Base-by-base conservation (phyloP, 2,797 vertebrate genomes). In the Todus mexicanus region DNA sequence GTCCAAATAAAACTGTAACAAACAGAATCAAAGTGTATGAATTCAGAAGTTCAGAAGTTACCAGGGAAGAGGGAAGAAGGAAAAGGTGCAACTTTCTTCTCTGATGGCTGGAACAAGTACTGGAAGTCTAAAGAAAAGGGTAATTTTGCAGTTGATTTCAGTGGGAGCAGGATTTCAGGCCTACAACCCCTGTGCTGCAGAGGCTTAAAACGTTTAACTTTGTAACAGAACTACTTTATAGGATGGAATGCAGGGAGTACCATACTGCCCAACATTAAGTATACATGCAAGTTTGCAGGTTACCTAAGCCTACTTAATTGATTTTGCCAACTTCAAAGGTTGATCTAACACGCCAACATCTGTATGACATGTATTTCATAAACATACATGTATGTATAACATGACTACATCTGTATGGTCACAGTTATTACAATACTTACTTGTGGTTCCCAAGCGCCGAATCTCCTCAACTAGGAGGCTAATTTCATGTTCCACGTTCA, bases 401-500 rank as follows among this genome's bases (percentile, higher is more conserved):
- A 56, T 14, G 15, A 50, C 31, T 47, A 60, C 12, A 50, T 22
- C 29, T 54, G n/a, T 25, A 47, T 3, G 6, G 38, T 57, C 50
- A 89, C 25, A 74, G 14, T 27, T 5, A 54, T 5, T 53, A 18
- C 15, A 87, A 35, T 76, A 96, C 98, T 98, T 98, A 99, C 99
- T 99, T 98, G 63, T 98, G 83, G 97, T 98, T 94, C 99, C 99
- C 89, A 99, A 97, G 9, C 99, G 98, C 29, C 97, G 97, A 90
- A 99, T 99, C 97, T 99, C 99, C 96, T 98, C 94, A 94, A 98
- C 97, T 90, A 99, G 97, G 93, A 99, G 95, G 6, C 9, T 80
- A 29, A 99, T 88, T 97, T 99, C 99, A 85, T 99, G 98, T 20
- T 98, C 93, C 93, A 99, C 98, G 33, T 99, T 98, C 99, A 99